Evolutionary conservation across 2,797 vertebrate species (phyloP).

Genomic region (Eulemur rubriventer): DNA sequence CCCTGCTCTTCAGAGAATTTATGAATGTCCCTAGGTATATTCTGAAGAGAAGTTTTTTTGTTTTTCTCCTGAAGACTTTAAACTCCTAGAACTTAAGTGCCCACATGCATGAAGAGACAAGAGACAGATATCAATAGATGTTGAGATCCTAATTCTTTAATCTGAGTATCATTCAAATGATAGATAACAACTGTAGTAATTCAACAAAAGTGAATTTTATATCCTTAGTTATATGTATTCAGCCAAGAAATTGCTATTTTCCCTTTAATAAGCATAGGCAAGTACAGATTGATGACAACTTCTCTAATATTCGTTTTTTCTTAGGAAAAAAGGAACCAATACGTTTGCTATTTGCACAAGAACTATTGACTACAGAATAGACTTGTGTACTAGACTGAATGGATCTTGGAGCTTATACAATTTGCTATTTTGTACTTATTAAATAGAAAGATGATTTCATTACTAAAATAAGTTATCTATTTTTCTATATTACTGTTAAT

Average conservation of each 20-base stretch:
- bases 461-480: background rate
- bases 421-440: background rate
- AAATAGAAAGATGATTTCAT: background rate
- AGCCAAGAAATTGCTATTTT: background rate
- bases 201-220: background rate
- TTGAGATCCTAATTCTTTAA: background rate
- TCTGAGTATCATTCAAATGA: background rate
- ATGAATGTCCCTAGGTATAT: background rate
- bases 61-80: background rate
- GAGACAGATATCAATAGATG: background rate
- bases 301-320: background rate
- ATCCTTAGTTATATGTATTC: background rate
- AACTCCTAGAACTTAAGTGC: background rate
- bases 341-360: background rate
- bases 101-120: background rate
- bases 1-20: background rate
- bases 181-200: background rate
- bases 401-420: background rate
- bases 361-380: background rate
- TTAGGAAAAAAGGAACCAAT: background rate
- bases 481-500: constrained; percentile 1
- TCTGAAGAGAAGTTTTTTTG: background rate
- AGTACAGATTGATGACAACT: background rate
- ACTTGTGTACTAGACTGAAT: background rate
- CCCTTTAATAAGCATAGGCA: background rate